These are phyloP conservation scores for Pelvicachromis taeniatus DNA, from an alignment of 2,113 vertebrate genomes.

Conservation along the genomic window DNA sequence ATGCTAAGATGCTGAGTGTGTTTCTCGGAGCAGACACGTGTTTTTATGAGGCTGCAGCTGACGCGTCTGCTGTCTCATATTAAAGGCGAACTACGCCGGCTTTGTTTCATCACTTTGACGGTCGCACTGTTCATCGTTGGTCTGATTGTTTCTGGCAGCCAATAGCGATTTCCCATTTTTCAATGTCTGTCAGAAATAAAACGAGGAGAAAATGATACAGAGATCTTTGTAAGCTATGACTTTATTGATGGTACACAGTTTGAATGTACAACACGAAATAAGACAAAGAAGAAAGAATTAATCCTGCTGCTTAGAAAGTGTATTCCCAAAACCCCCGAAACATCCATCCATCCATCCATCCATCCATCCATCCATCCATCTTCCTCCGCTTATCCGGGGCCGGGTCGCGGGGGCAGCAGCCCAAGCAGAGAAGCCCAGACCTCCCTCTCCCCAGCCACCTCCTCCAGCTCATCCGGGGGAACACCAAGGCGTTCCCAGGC, in stretches of 20 bases:
- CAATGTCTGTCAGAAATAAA: background rate
- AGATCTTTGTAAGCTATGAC: background rate
- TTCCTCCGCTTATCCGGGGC: no score
- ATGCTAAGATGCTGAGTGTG: conserved; percentile 44
- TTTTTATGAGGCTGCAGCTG: conserved; percentile 13
- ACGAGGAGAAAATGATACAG: background rate
- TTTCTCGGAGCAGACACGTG: conserved; percentile 26
- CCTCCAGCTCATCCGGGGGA: no score
- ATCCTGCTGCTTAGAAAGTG: background rate
- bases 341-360: no score
- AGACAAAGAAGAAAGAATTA: background rate
- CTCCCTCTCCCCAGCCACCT: no score
- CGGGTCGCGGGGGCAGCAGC: no score
- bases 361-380: no score
- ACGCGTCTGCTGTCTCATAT: background rate
- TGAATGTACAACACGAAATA: background rate
- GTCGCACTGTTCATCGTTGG: background rate
- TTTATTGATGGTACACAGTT: background rate
- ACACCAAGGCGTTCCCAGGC: no score
- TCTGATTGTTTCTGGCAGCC: background rate
- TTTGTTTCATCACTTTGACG: background rate
- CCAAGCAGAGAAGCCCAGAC: no score
- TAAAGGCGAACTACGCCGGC: background rate
- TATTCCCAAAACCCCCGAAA: background rate
- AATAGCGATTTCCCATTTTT: background rate